Base-by-base conservation (phyloP, 2,797 vertebrate species). In the Ptychobarbus kaznakovi region DNA sequence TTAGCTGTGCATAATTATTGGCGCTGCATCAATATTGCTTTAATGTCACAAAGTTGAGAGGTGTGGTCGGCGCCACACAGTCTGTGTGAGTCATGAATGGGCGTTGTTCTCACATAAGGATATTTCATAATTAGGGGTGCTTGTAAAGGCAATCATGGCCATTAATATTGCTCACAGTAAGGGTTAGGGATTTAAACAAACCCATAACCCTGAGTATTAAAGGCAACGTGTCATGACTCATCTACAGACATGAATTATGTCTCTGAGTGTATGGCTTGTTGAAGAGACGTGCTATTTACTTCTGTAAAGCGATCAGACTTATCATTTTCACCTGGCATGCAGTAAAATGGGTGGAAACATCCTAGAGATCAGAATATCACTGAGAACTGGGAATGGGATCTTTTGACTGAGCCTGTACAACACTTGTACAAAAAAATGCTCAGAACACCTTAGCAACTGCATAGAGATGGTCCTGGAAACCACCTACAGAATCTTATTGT, bases 1-100 rank as follows among this genome's bases (percentile, higher is more conserved):
- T 85, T 85, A 85, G 77, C 77, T 49, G n/a, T 12, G 69, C 58
- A 66, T 74, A 66, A 81, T 80, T 80, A 80, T 80, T 85, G 51
- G 78, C 69, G 42, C 56, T 3, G 69, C 58, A 18, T 66, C 44
- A 74, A 73, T 3, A 74, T 65, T 38, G 77, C 77, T 85, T 80
- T 73, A 74, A 65, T 58, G 69, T 80, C 77, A 85, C 44, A 81
- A 85, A 85, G 58, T 44, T 22, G 51, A 69, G 25, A 79, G 75
- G 83, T 80, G 84, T 74, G 69, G 77, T 42, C 3, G 84, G 84
- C 77, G 77, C 77, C 84, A 25, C 53, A 80, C 77, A 28, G 84
- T 80, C 77, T 85, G 32, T 38, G 15, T 46, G 42, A 58, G 77
- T 53, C 83, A 63, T 53, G 58, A 85, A 56, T 65, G 84, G 84